Conservation (phyloP, 2,113 vertebrate genomes). For the Speoplatyrhinus poulsoni region DNA sequence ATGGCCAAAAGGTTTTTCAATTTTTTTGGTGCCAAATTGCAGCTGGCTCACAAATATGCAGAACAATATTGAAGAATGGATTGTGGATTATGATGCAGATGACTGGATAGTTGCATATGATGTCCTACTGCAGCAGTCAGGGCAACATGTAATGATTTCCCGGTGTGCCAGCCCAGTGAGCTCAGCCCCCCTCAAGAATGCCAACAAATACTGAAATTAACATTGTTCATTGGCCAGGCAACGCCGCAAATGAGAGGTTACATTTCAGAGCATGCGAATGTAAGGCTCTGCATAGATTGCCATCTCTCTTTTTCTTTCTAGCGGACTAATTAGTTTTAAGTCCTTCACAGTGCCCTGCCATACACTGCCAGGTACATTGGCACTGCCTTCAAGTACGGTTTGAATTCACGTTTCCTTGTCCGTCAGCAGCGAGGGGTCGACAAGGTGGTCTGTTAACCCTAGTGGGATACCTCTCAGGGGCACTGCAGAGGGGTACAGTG, state of each 20-base stretch:
- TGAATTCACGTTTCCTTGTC: conserved; percentile 39
- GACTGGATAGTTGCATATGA: conserved; percentile 35
- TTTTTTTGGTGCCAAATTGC: conserved; percentile 33
- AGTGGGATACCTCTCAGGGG: conserved; percentile 33
- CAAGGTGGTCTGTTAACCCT: conserved; percentile 63
- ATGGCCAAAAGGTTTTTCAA: conserved; percentile 41
- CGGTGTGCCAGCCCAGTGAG: conserved; percentile 58
- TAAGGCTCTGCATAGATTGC: conserved; percentile 50
- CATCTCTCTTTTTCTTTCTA: conserved; percentile 13
- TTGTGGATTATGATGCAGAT: conserved; percentile 30
- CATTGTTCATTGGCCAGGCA: conserved; percentile 51
- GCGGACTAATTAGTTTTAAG: conserved; percentile 18
- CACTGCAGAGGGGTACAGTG: conserved; percentile 9
- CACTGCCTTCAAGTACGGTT: conserved; percentile 43
- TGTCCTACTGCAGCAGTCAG: conserved; percentile 42
- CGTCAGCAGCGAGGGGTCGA: conserved; percentile 54
- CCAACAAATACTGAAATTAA: conserved; percentile 67
- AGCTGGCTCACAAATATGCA: conserved; percentile 38
- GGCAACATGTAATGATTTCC: conserved; percentile 51
- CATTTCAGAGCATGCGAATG: conserved; percentile 50
- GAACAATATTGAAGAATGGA: conserved; percentile 51
- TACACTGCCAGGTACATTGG: conserved; percentile 32
- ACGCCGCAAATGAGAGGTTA: conserved; percentile 64
- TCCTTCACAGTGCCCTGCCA: conserved; percentile 19
- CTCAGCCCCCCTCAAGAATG: conserved; percentile 53